phyloP scores from a whole-genome alignment of 2,888 invertebrate genomes.

The Amphipoea lucens region DNA sequence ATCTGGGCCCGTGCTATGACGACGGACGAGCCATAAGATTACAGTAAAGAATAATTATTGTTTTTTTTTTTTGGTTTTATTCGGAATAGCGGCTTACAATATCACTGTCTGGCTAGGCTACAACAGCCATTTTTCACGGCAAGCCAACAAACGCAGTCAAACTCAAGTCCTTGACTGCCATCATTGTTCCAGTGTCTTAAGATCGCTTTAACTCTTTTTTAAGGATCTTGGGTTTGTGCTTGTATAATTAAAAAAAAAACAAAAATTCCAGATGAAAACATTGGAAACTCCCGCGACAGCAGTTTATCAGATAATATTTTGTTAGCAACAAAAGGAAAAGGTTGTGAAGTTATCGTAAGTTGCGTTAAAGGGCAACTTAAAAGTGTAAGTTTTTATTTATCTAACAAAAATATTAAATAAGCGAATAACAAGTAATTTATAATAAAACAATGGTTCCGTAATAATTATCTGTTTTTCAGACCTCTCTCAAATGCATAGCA shows the following conservation, averaged over 20 bases:
- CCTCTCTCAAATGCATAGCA: constrained; percentile 50
- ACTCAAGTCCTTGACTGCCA: no score
- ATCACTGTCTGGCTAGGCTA: fast-evolving
- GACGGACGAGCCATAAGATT: no score
- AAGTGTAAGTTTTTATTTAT: constrained; percentile 69
- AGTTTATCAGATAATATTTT: constrained; percentile 64
- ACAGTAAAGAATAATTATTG: background rate
- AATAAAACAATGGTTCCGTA: background rate
- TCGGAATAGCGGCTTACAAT: background rate
- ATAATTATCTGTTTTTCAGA: constrained; percentile 36
- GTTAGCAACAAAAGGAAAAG: constrained; percentile 53
- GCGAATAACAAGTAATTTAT: background rate
- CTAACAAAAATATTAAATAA: background rate
- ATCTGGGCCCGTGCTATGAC: no score
- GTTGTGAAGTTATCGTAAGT: constrained; percentile 74
- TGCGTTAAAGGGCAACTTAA: constrained; percentile 72
- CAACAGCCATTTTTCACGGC: background rate
- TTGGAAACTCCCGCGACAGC: constrained; percentile 76
- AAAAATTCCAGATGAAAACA: constrained; percentile 69
- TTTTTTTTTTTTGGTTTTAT: background rate
- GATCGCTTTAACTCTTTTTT: background rate
- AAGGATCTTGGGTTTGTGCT: no score
- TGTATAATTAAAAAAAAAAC: no score
- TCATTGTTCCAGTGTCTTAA: no score
- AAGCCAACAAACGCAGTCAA: no score